phyloP scores from a whole-genome alignment of 1,140 invertebrate genomes.

The Platorchestia sp. region DNA sequence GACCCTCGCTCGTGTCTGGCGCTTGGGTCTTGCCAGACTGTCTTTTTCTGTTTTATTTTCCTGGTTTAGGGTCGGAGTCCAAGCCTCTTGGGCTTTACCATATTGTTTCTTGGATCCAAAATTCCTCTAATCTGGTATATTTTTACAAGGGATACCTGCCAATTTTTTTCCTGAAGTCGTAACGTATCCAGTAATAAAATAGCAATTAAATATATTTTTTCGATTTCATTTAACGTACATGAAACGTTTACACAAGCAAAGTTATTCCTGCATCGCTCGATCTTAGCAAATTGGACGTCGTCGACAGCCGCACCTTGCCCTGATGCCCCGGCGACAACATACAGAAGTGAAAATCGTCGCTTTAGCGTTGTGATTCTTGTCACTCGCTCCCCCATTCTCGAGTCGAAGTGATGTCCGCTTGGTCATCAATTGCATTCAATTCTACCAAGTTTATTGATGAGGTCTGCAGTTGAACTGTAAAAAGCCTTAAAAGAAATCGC shows the following conservation, averaged over 20 bases:
- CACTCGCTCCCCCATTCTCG: not conserved
- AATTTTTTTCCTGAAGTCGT: not conserved
- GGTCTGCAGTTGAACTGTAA: not conserved
- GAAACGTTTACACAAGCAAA: not conserved
- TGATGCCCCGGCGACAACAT: not conserved
- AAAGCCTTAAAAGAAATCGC: not conserved
- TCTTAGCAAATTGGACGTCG: not conserved
- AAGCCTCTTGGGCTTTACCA: not conserved
- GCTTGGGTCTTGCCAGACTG: constrained; percentile 11
- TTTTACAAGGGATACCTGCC: not conserved
- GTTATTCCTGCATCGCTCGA: not conserved
- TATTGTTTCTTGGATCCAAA: not conserved
- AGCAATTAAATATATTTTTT: not conserved
- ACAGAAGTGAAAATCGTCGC: not conserved
- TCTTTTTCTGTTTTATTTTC: not conserved
- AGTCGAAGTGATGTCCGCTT: not conserved
- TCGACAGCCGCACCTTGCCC: not conserved
- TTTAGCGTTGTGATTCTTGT: not conserved
- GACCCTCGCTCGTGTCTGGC: not conserved
- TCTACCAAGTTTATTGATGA: not conserved
- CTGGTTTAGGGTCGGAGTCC: not conserved
- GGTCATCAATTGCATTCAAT: not conserved
- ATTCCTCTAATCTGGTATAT: not conserved
- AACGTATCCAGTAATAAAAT: not conserved
- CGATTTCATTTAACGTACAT: not conserved